Base-by-base conservation (phyloP, 2,888 invertebrate species). In the Tridacna crocea region DNA sequence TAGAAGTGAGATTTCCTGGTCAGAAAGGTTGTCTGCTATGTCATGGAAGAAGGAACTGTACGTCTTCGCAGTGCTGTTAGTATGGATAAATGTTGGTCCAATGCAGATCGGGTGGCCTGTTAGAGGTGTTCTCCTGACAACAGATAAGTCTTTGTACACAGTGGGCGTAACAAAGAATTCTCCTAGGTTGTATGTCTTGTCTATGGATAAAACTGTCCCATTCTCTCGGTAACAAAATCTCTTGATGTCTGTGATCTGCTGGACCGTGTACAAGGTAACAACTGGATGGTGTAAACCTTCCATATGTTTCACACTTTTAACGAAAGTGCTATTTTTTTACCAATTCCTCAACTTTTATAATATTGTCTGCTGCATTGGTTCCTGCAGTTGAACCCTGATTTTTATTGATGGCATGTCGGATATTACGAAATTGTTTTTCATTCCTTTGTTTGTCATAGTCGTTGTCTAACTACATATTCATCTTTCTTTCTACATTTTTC, bases 151-250 rank as follows among this genome's bases (percentile, higher is more conserved):
- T 61, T 84, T 81, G 36, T 76, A 81, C 0, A 84, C 75, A 11
- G 81, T 81, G 0, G 79, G 78, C 8, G 79, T 79, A 3, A 84
- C 76, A 24, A 73, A 66, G 47, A 80, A 81, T 24, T 80, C 76
- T 3, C 81, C 84, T 0, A 81, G 61, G 27, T 81, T 79, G 36
- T 72, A 84, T 4, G 79, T 84, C 27, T 79, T 84, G 48, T 84
- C 84, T 19, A 81, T 79, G 8, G 73, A 60, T 22, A 84, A 24
- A 15, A 84, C 76, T 11, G 26, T 22, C 2, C 76, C 81, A 8
- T 27, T 36, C 12, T 65, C 65, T 26, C 22, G 72, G 22, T 78
- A 84, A 22, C 80, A 84, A 58, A 81, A 80, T 19, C 77, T 17
- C 3, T 73, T 46, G 11, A 77, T 58, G 73, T 77, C 73, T 0